These are phyloP conservation scores for Raja brachyura DNA, from an alignment of 2,113 vertebrate genomes.

Conservation along the genomic window DNA sequence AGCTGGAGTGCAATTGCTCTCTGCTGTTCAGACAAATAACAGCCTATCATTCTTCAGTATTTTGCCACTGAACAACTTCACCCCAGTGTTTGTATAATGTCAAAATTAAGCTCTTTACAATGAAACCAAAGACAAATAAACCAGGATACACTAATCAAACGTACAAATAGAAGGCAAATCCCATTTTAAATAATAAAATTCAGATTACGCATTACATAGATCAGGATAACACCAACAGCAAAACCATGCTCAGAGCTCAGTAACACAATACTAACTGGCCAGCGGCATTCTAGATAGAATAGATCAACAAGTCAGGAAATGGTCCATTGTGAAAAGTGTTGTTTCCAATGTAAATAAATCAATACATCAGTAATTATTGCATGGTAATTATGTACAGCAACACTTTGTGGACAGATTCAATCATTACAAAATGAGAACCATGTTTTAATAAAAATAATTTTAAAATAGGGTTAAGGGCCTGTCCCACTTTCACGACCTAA, in stretches of 20 bases:
- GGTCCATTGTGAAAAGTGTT: neutral
- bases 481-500: no score
- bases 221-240: neutral
- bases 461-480: neutral
- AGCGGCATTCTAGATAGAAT: neutral
- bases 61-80: neutral
- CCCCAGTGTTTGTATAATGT: neutral
- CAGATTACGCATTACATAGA: conserved; percentile 24
- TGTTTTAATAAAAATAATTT: neutral
- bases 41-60: neutral
- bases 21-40: neutral
- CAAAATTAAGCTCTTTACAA: conserved; percentile 1
- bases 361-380: conserved; percentile 21
- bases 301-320: conserved; percentile 15
- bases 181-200: neutral
- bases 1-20: neutral
- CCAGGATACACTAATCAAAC: neutral
- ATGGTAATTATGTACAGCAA: neutral
- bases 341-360: neutral
- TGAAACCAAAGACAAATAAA: neutral
- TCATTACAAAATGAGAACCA: neutral
- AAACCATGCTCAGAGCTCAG: neutral
- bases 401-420: neutral
- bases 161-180: neutral
- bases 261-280: neutral